phyloP scores from a whole-genome alignment of 2,113 vertebrate genomes.

The Aythya baeri region DNA sequence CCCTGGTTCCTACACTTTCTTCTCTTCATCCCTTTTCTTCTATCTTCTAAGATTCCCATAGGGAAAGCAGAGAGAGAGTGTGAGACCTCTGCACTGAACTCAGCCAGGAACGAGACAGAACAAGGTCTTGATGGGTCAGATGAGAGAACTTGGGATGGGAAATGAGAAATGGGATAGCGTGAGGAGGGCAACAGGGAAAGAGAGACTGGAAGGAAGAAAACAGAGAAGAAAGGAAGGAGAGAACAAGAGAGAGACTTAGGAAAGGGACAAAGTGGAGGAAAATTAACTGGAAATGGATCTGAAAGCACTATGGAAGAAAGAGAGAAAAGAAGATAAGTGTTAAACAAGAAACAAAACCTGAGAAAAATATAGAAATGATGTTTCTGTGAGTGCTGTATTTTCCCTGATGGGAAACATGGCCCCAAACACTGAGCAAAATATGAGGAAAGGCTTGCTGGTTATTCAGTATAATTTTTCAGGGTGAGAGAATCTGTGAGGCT shows the following conservation, averaged over 20 bases:
- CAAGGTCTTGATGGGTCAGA: not conserved
- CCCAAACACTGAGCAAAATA: not conserved
- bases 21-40: not conserved
- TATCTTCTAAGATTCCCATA: not conserved
- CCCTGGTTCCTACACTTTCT: not conserved
- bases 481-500: not conserved
- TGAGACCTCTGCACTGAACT: not conserved
- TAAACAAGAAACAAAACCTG: slow-evolving; percentile 20
- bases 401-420: not conserved
- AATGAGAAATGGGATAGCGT: not conserved
- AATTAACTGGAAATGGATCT: slow-evolving; percentile 33
- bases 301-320: slow-evolving; percentile 19
- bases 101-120: not conserved
- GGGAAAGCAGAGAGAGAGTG: not conserved
- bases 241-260: not conserved
- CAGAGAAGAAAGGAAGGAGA: not conserved
- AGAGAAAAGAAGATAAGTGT: not conserved
- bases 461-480: not conserved
- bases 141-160: not conserved
- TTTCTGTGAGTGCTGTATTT: not conserved
- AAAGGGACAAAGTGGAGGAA: not conserved
- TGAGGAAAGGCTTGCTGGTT: not conserved
- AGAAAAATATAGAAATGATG: not conserved
- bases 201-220: not conserved
- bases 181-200: not conserved